Conservation (phyloP, 2,888 invertebrate species). For the Troides helena region DNA sequence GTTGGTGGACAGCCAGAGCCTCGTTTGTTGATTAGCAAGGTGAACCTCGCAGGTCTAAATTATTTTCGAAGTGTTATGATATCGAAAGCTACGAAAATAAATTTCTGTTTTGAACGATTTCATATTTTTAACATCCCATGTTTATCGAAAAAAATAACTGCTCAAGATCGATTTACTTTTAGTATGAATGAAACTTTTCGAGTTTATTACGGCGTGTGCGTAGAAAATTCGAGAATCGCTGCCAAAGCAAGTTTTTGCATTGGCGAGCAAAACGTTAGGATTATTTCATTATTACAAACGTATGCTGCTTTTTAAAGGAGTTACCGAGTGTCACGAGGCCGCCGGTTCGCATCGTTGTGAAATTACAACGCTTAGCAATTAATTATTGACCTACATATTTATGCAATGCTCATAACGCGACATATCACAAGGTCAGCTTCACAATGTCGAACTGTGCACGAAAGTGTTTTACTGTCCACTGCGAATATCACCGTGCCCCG, state of each 20-base stretch:
- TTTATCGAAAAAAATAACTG: too few relatives aligned
- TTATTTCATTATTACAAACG: slow-evolving; percentile 19
- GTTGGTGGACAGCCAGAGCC: too few relatives aligned
- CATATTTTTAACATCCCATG: slow-evolving; percentile 1
- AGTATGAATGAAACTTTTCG: slow-evolving; percentile 30
- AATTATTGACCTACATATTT: slow-evolving; percentile 27
- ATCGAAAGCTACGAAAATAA: neutral
- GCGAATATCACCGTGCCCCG: slow-evolving; percentile 19
- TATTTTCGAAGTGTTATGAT: neutral
- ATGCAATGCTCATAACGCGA: slow-evolving; percentile 22
- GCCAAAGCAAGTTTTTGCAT: slow-evolving; percentile 41
- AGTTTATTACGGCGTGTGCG: slow-evolving; percentile 40
- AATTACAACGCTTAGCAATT: slow-evolving; percentile 4
- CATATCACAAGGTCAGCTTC: slow-evolving; percentile 19
- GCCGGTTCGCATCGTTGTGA: slow-evolving; percentile 5
- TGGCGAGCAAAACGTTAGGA: slow-evolving; percentile 32
- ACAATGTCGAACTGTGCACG: slow-evolving; percentile 18
- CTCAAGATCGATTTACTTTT: slow-evolving; percentile 14
- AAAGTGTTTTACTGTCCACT: slow-evolving; percentile 12
- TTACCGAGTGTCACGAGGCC: slow-evolving; percentile 2
- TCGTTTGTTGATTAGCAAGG: too few relatives aligned
- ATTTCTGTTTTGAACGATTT: neutral
- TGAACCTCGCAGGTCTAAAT: too few relatives aligned
- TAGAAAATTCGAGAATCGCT: slow-evolving; percentile 35
- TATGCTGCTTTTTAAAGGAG: slow-evolving; percentile 13